A percentile compares a stretch with the other conserved stretches of the same genome.
phyloP scores from a whole-genome alignment of 2,888 invertebrate species.

The Dynastes maya region DNA sequence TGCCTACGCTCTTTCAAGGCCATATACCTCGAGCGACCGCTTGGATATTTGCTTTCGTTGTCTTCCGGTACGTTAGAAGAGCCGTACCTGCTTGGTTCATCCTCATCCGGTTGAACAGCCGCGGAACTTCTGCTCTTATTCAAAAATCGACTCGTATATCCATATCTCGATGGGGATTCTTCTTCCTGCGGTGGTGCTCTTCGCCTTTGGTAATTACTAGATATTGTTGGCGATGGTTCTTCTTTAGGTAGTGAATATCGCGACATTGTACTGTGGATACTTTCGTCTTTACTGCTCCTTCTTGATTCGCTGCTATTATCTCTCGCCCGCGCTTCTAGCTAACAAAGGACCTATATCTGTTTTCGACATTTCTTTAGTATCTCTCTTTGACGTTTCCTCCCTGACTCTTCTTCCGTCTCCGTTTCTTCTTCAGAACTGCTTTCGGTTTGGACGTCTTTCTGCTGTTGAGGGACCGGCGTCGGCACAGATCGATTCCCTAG shows the following conservation, averaged over 20 bases:
- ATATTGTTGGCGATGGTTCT: constrained; percentile 62
- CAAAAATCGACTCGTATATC: constrained; percentile 86
- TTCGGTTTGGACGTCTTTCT: constrained; percentile 79
- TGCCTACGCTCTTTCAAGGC: constrained; percentile 91
- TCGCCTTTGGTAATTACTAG: constrained; percentile 69
- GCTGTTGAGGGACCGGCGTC: constrained; percentile 75
- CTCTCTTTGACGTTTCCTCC: constrained; percentile 69
- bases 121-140: constrained; percentile 88
- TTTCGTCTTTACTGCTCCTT: constrained; percentile 71
- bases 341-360: constrained; percentile 78
- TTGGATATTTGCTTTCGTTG: constrained; percentile 80
- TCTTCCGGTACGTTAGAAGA: constrained; percentile 68
- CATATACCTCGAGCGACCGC: constrained; percentile 85
- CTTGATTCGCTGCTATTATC: constrained; percentile 73
- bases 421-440: constrained; percentile 86
- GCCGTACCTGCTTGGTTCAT: constrained; percentile 71
- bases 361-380: constrained; percentile 68
- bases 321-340: constrained; percentile 85
- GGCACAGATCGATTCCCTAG: constrained; percentile 75
- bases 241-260: constrained; percentile 66
- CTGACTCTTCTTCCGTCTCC: constrained; percentile 85
- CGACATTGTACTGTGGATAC: constrained; percentile 57
- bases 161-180: constrained; percentile 74
- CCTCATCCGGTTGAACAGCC: constrained; percentile 78
- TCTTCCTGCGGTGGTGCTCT: constrained; percentile 74